Conservation (phyloP, 2,888 invertebrate genomes). For the Polydrusus cervinus region DNA sequence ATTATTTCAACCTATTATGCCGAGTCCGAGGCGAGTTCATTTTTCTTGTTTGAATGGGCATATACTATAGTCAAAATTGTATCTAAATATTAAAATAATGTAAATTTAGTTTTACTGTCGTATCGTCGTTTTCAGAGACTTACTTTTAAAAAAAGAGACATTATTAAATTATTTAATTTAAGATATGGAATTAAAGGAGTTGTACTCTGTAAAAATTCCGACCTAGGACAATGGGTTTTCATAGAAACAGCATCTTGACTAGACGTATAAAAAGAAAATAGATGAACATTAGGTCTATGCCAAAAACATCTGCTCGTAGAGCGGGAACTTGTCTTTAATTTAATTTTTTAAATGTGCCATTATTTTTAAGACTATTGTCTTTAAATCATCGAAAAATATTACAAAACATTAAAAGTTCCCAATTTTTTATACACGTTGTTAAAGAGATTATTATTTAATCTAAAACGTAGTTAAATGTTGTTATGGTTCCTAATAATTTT, state of each 20-base stretch:
- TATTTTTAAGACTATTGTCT: constrained; percentile 8
- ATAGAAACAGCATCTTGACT: constrained; percentile 21
- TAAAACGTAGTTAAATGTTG: constrained; percentile 29
- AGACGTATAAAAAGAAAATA: constrained; percentile 28
- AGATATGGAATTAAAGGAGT: constrained; percentile 8
- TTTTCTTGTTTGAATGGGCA: neutral
- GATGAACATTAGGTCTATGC: constrained; percentile 1
- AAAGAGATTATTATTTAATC: constrained; percentile 32
- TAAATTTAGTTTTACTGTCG: too few relatives aligned
- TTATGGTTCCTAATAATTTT: constrained; percentile 41
- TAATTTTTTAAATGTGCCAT: neutral
- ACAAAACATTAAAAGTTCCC: constrained; percentile 7
- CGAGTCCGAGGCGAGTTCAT: too few relatives aligned
- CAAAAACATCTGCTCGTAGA: constrained; percentile 13
- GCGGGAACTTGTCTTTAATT: neutral
- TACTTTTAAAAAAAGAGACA: neutral
- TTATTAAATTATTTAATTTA: too few relatives aligned
- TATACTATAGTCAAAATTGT: neutral
- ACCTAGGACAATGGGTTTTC: constrained; percentile 32
- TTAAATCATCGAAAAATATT: neutral
- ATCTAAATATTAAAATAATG: neutral
- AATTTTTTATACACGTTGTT: constrained; percentile 18
- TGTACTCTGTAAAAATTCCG: constrained; percentile 5
- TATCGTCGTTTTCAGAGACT: too few relatives aligned
- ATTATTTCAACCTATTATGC: too few relatives aligned